A percentile compares a stretch with the other conserved stretches of the same genome.
phyloP scores from a whole-genome alignment of 1,140 invertebrate species.

The Brachionus rubens region DNA sequence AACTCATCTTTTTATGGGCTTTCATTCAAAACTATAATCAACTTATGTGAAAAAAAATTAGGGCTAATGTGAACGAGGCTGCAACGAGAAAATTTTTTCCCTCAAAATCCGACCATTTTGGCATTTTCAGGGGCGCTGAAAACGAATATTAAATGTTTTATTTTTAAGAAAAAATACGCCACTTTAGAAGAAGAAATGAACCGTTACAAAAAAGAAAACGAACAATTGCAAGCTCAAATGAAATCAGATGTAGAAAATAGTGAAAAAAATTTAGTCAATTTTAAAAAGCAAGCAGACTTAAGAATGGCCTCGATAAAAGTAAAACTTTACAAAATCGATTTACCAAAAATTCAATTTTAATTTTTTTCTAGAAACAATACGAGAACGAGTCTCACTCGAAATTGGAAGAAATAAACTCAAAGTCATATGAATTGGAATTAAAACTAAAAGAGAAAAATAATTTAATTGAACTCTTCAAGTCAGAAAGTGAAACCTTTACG shows the following conservation, averaged over 20 bases:
- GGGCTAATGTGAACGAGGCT: too few relatives aligned
- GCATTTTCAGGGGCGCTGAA: too few relatives aligned
- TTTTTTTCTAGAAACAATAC: slow-evolving; percentile 9
- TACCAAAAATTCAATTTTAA: background rate
- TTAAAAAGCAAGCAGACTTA: slow-evolving; percentile 10
- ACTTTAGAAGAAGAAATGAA: background rate
- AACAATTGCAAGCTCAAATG: background rate
- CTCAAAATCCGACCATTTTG: too few relatives aligned
- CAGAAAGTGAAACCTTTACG: background rate
- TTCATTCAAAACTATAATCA: too few relatives aligned
- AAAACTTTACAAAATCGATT: background rate
- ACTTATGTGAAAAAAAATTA: too few relatives aligned
- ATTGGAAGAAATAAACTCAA: slow-evolving; percentile 11
- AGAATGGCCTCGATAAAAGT: slow-evolving; percentile 21
- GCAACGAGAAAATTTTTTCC: too few relatives aligned
- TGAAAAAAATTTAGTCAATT: slow-evolving; percentile 10
- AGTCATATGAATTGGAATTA: slow-evolving; percentile 4
- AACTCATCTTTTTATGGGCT: too few relatives aligned
- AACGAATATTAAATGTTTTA: too few relatives aligned
- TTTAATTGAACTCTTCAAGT: background rate
- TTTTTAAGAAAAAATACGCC: slow-evolving; percentile 9
- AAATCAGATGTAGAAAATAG: background rate
- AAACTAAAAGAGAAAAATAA: slow-evolving; percentile 27
- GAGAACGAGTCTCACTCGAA: background rate
- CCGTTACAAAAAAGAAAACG: background rate